Evolutionary conservation across 2,888 invertebrate genomes (phyloP), one percentile per base, ranked within the genome.

Genomic region (Branchipolynoe longqiensis): DNA sequence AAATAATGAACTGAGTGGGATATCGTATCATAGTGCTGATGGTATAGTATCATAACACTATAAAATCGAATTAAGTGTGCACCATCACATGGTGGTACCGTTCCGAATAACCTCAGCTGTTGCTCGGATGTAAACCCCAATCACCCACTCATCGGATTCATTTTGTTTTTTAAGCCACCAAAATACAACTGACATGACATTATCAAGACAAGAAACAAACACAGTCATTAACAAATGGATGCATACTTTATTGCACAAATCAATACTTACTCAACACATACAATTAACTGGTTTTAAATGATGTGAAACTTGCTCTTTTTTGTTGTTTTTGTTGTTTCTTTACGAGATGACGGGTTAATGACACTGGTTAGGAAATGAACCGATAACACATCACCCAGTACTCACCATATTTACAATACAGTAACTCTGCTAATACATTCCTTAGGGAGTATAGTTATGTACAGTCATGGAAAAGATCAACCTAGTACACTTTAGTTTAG

Each of bases 171-270:
- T n/a, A n/a, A n/a, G n/a, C n/a, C n/a, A n/a, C n/a, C n/a, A n/a
- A n/a, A n/a, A n/a, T n/a, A n/a, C n/a, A n/a, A n/a, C n/a, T n/a
- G n/a, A n/a, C n/a, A n/a, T n/a, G n/a, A n/a, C n/a, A n/a, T n/a
- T n/a, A n/a, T n/a, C n/a, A n/a, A n/a, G n/a, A n/a, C n/a, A n/a
- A n/a, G n/a, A n/a, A 48, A 8, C 8, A 48, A 48, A 48, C 48
- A 58, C 58, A 58, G 58, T 58, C 18, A 4, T 31, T 78, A 78
- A 78, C 78, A 78, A 78, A 78, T 78, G 78, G 41, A 78, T 78
- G 78, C 78, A 78, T 78, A 78, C 78, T 78, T 78, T 78, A 78
- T 78, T 78, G 78, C 78, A 78, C 78, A 48, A 78, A 78, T 78
- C 78, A 78, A 78, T 78, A 78, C 78, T 78, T 78, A 78, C 78